Base-by-base conservation (phyloP, 2,888 invertebrate genomes). In the Cyrtodaria siliqua region DNA sequence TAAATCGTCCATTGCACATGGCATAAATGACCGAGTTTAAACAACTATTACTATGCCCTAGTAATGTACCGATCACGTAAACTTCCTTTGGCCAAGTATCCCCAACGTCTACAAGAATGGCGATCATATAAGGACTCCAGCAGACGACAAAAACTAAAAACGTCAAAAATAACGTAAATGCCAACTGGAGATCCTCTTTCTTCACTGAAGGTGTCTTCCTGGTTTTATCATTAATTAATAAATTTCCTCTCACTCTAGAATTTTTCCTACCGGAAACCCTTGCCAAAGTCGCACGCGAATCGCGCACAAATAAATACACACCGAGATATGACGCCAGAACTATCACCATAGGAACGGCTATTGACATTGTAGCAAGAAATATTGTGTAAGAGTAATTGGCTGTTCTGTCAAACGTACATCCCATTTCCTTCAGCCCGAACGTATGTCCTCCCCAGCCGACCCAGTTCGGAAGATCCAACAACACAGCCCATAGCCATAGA, bases 381-480 rank as follows among this genome's bases (percentile, higher is more conserved):
- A 86, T 68, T 2, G 85, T 86, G 80, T 86, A 88, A 12, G 78
- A 68, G 49, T 85, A 77, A 66, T 78, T 82, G 29, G 82, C 82
- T 8, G 74, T 66, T 44, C 87, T 59, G 72, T 87, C 87, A 60
- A 84, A 88, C 9, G 84, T 84, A 53, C 88, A 88, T 8, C 86
- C 85, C 76, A 86, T 83, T 29, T 85, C 84, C 59, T 87, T 87
- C 26, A 83, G 57, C 16, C 86, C 87, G 60, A 82, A 87, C 0
- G 86, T 83, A 62, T 87, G 85, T 6, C 84, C 86, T 8, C 87
- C 87, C 85, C 87, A 86, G 18, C 84, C 85, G 14, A 85, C 49
- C 80, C 83, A 83, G 69, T 87, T 89, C 3, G 89, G 89, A 38
- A 86, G 42, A n/a, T 87, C 87, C 8, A 81, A 47, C 3, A 80